Evolutionary conservation across 2,888 invertebrate genomes (phyloP).

Genomic region (Platycheirus rosarum): DNA sequence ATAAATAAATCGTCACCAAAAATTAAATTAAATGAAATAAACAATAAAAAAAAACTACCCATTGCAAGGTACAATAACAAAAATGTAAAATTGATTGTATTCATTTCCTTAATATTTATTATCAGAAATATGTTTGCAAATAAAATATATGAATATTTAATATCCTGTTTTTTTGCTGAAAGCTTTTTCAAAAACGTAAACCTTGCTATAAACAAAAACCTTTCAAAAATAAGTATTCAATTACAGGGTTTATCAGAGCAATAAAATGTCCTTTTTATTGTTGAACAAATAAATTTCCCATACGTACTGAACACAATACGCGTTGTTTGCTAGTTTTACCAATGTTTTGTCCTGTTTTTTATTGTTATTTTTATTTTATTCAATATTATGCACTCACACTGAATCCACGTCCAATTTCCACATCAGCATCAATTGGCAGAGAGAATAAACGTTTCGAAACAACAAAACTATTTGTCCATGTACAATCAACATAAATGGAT

Average conservation of each 20-base stretch:
- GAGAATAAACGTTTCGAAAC: conserved; percentile 82
- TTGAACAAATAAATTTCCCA: neutral
- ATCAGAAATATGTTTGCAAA: no score
- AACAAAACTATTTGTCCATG: conserved; percentile 82
- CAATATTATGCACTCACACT: conserved; percentile 79
- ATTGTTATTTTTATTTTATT: conserved; percentile 27
- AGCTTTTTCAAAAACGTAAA: no score
- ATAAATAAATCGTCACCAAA: no score
- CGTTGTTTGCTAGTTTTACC: neutral
- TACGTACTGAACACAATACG: neutral
- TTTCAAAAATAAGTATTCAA: conserved; percentile 25
- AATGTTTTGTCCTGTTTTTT: neutral
- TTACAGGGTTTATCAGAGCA: conserved; percentile 31
- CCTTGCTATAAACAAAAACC: no score
- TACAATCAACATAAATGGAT: conserved; percentile 82
- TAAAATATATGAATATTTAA: no score
- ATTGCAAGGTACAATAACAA: no score
- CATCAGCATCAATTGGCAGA: conserved; percentile 80
- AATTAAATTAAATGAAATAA: no score
- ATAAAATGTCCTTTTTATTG: conserved; percentile 28
- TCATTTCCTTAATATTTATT: no score
- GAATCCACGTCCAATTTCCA: conserved; percentile 82
- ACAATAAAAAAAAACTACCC: no score
- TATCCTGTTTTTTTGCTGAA: no score
- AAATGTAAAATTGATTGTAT: no score